Conservation (phyloP, 2,797 vertebrate genomes). For the Malacoctenus gilli region DNA sequence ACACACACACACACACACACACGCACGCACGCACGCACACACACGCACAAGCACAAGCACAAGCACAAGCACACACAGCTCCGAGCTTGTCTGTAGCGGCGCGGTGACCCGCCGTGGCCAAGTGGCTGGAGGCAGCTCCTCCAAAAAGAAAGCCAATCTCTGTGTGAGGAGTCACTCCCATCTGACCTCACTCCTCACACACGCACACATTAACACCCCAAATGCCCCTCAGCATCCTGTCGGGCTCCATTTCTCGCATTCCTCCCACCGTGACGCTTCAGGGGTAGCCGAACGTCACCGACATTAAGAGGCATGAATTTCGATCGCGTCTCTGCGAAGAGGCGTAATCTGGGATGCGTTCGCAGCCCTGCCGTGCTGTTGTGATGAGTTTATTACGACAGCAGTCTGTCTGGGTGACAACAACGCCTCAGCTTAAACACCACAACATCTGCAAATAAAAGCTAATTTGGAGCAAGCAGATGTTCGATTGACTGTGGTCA, state of each 20-base stretch:
- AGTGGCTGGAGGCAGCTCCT: slow-evolving; percentile 1
- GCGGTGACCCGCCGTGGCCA: slow-evolving; percentile 21
- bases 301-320: too few species aligned
- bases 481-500: background rate
- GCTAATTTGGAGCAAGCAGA: too few species aligned
- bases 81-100: background rate
- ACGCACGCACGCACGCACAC: background rate
- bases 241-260: slow-evolving; percentile 55
- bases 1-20: too few species aligned
- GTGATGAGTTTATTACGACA: background rate
- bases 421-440: background rate
- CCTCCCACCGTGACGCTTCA: slow-evolving; percentile 14
- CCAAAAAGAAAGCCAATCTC: slow-evolving; percentile 48
- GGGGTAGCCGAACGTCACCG: too few species aligned
- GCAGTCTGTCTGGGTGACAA: background rate
- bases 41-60: background rate
- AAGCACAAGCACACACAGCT: background rate
- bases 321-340: too few species aligned
- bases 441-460: background rate
- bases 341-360: background rate
- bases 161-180: slow-evolving; percentile 52
- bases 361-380: background rate
- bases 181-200: slow-evolving; percentile 28
- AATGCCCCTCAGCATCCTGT: slow-evolving; percentile 25
- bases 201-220: slow-evolving; percentile 23